phyloP scores from a whole-genome alignment of 2,113 vertebrate genomes.

The Neodontobutis hainanensis region DNA sequence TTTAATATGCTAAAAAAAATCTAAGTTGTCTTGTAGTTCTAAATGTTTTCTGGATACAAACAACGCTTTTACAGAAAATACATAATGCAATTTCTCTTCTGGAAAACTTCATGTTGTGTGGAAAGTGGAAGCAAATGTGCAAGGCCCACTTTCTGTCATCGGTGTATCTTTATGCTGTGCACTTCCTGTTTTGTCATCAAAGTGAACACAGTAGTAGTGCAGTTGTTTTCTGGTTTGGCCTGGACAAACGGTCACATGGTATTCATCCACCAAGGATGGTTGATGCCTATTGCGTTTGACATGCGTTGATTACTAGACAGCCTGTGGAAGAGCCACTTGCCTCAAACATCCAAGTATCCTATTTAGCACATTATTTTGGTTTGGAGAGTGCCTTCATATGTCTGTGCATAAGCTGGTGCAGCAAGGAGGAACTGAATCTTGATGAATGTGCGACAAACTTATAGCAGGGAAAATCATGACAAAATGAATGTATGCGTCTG shows the following conservation, averaged over 20 bases:
- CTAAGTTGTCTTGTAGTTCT: too few relatives aligned
- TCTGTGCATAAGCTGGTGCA: background rate
- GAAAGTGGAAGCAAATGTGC: conserved; percentile 13
- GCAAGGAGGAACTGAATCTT: background rate
- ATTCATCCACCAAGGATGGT: conserved; percentile 23
- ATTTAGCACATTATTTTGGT: conserved; percentile 43
- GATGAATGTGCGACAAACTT: conserved; percentile 23
- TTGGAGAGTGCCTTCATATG: conserved; percentile 24
- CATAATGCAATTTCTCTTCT: too few relatives aligned
- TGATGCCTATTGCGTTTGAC: conserved; percentile 69
- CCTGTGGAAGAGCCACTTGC: conserved; percentile 39
- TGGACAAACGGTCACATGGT: conserved; percentile 39
- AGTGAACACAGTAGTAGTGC: conserved; percentile 18
- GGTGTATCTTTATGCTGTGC: background rate
- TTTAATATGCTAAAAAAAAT: too few relatives aligned
- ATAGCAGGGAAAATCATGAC: conserved; percentile 29
- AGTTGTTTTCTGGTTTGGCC: conserved; percentile 9
- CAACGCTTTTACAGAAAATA: too few relatives aligned
- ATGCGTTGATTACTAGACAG: conserved; percentile 60
- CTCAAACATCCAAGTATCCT: conserved; percentile 28
- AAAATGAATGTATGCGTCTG: conserved; percentile 44
- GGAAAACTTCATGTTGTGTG: background rate
- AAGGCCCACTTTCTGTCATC: conserved; percentile 19
- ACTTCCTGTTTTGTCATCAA: conserved; percentile 35
- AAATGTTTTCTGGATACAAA: too few relatives aligned